Evolutionary conservation across 2,888 invertebrate genomes (phyloP), one percentile per base, ranked within the genome.

Genomic region (Biston stratarius): DNA sequence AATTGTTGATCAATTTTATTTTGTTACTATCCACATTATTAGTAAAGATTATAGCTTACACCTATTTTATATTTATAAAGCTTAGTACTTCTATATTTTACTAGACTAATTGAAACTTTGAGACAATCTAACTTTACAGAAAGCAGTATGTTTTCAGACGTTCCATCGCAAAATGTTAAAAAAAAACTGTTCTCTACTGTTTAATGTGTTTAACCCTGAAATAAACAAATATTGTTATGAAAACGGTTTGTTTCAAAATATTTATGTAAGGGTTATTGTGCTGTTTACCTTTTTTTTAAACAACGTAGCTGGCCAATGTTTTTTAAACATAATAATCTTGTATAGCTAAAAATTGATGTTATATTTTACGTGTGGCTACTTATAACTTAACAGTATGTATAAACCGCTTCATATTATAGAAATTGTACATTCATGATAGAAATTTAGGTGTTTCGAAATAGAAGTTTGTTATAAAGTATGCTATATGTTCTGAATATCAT

Each of bases 361-460:
- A 80, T 79, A 81, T 81, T 79, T 83, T 81, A 84, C 76, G 78
- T 85, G 83, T 83, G 85, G 85, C 85, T 87, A 48, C 38, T 14
- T 53, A 38, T 12, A 10, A 36, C 34, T 52, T 52, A 52, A 44
- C 14, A 33, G n/a, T 87, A 84, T 86, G 87, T 74, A 84, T 61
- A 86, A 83, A 85, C 81, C 77, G 88, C 89, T 90, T 88, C 72
- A 77, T 88, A 90, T 24, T 84, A 81, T 87, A 89, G 83, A 85
- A 79, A 84, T 83, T 89, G 85, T 87, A 87, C 83, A 84, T 77
- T 83, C 82, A 84, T 80, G 75, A 67, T 81, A 83, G 80, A 73
- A 74, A 58, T 44, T 42, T 74, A 86, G 85, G 79, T 83, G 88
- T 86, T 86, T 59, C 78, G 77, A 74, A 76, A 79, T 83, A 83